A percentile compares a stretch with the other conserved stretches of the same genome.
Evolutionary conservation across 1,140 invertebrate genomes (phyloP).

Genomic region (Drosophila yakuba): DNA sequence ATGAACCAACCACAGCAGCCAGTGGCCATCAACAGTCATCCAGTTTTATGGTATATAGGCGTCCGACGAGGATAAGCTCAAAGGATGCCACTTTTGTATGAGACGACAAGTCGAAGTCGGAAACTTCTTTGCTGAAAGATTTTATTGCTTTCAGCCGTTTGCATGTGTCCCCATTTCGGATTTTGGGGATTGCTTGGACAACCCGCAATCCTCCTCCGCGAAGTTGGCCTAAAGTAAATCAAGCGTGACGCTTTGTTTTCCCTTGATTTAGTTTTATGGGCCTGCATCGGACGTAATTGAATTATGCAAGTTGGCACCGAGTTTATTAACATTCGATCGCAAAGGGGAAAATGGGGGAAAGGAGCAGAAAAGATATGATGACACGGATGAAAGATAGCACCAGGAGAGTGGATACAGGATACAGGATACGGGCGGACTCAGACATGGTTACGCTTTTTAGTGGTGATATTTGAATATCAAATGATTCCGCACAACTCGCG

Average conservation of each 20-base stretch:
- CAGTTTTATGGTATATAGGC: not conserved
- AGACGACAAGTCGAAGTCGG: conserved; percentile 11
- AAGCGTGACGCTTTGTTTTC: conserved; percentile 84
- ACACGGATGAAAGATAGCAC: conserved; percentile 14
- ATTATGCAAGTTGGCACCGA: conserved; percentile 83
- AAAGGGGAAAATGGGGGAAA: conserved; percentile 11
- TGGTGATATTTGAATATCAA: conserved; percentile 74
- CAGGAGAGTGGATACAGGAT: conserved; percentile 13
- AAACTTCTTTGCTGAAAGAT: conserved; percentile 34
- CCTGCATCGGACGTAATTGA: conserved; percentile 85
- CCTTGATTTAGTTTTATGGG: conserved; percentile 85
- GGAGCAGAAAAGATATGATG: conserved; percentile 32
- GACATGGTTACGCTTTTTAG: conserved; percentile 61
- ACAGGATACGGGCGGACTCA: conserved; percentile 11
- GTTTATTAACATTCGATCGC: conserved; percentile 82
- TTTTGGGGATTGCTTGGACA: conserved; percentile 5
- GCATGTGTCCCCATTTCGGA: conserved; percentile 27
- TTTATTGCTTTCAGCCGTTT: conserved; percentile 57
- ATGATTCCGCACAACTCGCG: conserved; percentile 46
- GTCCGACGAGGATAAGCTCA: conserved; percentile 56
- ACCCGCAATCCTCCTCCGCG: not conserved
- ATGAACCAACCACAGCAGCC: conserved; percentile 7
- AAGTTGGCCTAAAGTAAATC: conserved; percentile 68
- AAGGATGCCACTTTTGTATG: conserved; percentile 19
- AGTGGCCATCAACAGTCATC: conserved; percentile 47